A percentile compares a stretch with the other conserved stretches of the same genome.
Conservation (phyloP, 92 coral and sea anemone genomes). For the Epizoanthus stellaris region DNA sequence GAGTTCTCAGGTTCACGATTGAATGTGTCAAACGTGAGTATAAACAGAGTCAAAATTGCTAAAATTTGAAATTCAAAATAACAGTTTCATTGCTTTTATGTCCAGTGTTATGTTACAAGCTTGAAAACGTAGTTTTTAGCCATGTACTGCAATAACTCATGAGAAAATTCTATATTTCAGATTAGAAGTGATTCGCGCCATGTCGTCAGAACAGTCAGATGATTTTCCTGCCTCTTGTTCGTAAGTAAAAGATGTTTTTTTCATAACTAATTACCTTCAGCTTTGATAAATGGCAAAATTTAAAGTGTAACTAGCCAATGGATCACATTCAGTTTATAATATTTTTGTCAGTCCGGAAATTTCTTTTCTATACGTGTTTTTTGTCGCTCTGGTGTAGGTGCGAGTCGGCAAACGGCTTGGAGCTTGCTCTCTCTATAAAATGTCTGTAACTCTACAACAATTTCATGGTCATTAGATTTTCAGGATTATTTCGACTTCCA, state of each 20-base stretch:
- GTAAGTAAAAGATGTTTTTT: slow-evolving; percentile 41
- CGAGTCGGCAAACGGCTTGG: slow-evolving; percentile 26
- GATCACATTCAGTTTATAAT: slow-evolving; percentile 19
- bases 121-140: slow-evolving; percentile 38
- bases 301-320: slow-evolving; percentile 23
- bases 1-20: slow-evolving; percentile 40
- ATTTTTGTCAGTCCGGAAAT: slow-evolving; percentile 15
- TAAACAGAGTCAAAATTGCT: slow-evolving; percentile 35
- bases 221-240: slow-evolving; percentile 56
- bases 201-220: not conserved
- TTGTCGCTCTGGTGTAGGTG: not conserved
- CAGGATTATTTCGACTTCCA: slow-evolving; percentile 15
- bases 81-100: slow-evolving; percentile 38
- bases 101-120: slow-evolving; percentile 30
- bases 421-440: not conserved
- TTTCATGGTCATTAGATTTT: slow-evolving; percentile 27
- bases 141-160: slow-evolving; percentile 33
- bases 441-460: slow-evolving; percentile 30
- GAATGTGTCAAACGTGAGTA: slow-evolving; percentile 41
- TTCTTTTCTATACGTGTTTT: slow-evolving; percentile 22
- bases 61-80: slow-evolving; percentile 33
- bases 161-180: slow-evolving; percentile 41
- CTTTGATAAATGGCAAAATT: slow-evolving; percentile 45
- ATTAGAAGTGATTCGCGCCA: slow-evolving; percentile 43
- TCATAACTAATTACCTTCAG: slow-evolving; percentile 17